Evolutionary conservation across 2,113 vertebrate genomes (phyloP).

Genomic region (Propithecus coquereli): DNA sequence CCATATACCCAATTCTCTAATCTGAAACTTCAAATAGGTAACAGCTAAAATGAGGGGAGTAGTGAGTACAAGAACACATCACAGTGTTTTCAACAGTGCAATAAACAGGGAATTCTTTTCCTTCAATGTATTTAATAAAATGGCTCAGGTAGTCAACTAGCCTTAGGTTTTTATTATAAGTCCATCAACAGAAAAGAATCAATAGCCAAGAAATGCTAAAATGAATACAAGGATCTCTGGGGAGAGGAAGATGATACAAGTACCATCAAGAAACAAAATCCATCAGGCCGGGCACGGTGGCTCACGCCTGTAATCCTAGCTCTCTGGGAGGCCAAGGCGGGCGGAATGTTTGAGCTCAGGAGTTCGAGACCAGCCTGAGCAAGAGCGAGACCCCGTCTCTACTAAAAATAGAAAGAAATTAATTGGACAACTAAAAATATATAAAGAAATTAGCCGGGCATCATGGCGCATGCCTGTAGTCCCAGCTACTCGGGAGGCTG

Average conservation of each 20-base stretch:
- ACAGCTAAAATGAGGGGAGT: slow-evolving; percentile 37
- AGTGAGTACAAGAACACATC: slow-evolving; percentile 44
- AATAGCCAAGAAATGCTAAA: slow-evolving; percentile 47
- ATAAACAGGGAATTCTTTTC: slow-evolving; percentile 56
- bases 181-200: neutral
- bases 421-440: too few relatives aligned
- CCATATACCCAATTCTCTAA: neutral
- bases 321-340: too few relatives aligned
- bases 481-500: too few relatives aligned
- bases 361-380: too few relatives aligned
- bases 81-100: slow-evolving; percentile 38
- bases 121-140: slow-evolving; percentile 33
- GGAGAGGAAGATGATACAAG: neutral
- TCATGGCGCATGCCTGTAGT: too few relatives aligned
- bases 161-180: slow-evolving; percentile 34
- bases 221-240: neutral
- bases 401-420: too few relatives aligned
- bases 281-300: too few relatives aligned
- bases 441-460: too few relatives aligned
- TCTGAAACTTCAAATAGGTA: neutral
- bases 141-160: neutral
- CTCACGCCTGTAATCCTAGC: too few relatives aligned
- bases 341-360: too few relatives aligned
- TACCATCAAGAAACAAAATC: neutral
- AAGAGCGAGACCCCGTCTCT: too few relatives aligned